Evolutionary conservation across 2,113 vertebrate genomes (phyloP).

Genomic region (Tetraodon nigroviridis): DNA sequence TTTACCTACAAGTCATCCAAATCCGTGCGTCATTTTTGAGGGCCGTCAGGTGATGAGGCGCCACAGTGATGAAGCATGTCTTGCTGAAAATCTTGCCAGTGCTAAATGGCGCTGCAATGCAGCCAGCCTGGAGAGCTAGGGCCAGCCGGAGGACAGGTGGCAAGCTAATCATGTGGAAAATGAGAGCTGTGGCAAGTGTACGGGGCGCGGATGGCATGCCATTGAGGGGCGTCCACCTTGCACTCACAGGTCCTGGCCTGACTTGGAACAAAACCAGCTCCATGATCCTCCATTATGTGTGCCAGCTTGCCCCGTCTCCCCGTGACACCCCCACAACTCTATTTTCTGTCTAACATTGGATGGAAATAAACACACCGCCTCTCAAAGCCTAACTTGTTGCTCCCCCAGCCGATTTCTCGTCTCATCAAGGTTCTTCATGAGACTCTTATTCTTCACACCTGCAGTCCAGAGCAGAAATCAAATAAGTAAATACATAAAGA

Average conservation of each 20-base stretch:
- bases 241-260: slow-evolving; percentile 62
- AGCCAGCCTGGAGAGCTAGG: slow-evolving; percentile 58
- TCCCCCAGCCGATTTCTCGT: slow-evolving; percentile 3
- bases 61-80: slow-evolving; percentile 45
- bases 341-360: slow-evolving; percentile 15
- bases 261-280: slow-evolving; percentile 60
- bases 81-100: slow-evolving; percentile 45
- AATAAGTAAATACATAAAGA: background rate
- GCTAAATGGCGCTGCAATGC: slow-evolving; percentile 65
- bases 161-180: slow-evolving; percentile 79
- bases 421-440: slow-evolving; percentile 27
- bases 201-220: slow-evolving; percentile 41
- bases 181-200: slow-evolving; percentile 68
- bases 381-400: slow-evolving; percentile 31
- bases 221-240: slow-evolving; percentile 62
- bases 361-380: background rate
- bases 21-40: slow-evolving; percentile 1
- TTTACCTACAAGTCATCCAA: background rate
- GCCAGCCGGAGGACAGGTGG: slow-evolving; percentile 75
- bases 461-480: slow-evolving; percentile 27
- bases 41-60: background rate
- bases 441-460: slow-evolving; percentile 22
- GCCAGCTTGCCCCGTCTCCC: slow-evolving; percentile 31
- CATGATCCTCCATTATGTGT: slow-evolving; percentile 23
- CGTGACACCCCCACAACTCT: slow-evolving; percentile 36